These are phyloP conservation scores for Cheiracanthium punctorium DNA, from an alignment of 2,888 invertebrate genomes.

Conservation along the genomic window DNA sequence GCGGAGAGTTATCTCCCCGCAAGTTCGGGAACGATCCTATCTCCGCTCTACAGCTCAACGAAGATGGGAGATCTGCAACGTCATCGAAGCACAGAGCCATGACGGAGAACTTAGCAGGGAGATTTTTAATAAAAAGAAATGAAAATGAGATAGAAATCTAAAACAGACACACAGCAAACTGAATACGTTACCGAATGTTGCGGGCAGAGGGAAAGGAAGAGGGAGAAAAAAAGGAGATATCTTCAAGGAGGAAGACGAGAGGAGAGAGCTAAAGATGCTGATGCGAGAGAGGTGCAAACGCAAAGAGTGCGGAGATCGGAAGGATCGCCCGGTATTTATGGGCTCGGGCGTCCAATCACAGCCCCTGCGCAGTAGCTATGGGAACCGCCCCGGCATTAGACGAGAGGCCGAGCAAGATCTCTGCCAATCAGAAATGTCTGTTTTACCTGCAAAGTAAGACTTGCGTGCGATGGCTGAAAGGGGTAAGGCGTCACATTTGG, in stretches of 20 bases:
- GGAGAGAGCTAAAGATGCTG: conserved; percentile 20
- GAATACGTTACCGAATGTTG: conserved; percentile 27
- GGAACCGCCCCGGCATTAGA: conserved; percentile 57
- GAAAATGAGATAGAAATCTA: too few relatives aligned
- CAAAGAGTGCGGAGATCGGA: conserved; percentile 40
- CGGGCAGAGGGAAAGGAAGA: conserved; percentile 5
- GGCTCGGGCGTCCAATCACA: conserved; percentile 19
- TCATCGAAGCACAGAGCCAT: too few relatives aligned
- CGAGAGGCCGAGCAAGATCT: conserved; percentile 41
- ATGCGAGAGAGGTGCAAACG: conserved; percentile 31
- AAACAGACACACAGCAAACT: too few relatives aligned
- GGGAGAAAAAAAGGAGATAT: background rate
- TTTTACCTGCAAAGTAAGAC: conserved; percentile 46
- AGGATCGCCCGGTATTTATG: conserved; percentile 28
- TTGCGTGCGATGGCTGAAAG: conserved; percentile 8
- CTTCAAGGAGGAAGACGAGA: background rate
- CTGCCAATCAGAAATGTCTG: conserved; percentile 65
- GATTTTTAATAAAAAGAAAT: too few relatives aligned
- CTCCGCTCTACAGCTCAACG: too few relatives aligned
- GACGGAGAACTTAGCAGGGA: too few relatives aligned
- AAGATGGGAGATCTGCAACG: too few relatives aligned
- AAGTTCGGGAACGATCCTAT: too few relatives aligned
- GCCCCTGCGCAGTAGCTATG: conserved; percentile 33
- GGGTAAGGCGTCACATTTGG: conserved; percentile 15
- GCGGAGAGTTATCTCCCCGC: too few relatives aligned